Conservation (phyloP, 2,113 vertebrate genomes). For the Sphaerodactylus townsendi region DNA sequence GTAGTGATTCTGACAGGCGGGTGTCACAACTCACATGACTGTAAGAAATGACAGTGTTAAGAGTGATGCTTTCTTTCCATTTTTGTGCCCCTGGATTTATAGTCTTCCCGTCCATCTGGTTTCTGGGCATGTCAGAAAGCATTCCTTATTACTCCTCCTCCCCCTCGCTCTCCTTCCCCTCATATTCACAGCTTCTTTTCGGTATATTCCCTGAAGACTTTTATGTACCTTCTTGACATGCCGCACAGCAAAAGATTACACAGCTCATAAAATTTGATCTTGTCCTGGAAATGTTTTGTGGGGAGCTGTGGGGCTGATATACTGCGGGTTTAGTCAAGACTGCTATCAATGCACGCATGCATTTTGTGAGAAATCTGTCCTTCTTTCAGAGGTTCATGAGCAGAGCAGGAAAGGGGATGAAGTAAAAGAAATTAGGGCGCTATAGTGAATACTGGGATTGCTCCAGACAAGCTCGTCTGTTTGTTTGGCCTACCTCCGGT, state of each 20-base stretch:
- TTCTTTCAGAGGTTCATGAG: slow-evolving; percentile 12
- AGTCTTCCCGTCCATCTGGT: background rate
- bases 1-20: background rate
- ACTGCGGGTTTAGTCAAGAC: slow-evolving; percentile 42
- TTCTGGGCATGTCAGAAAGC: slow-evolving; percentile 1
- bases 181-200: slow-evolving; percentile 20
- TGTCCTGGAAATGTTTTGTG: slow-evolving; percentile 48
- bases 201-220: background rate
- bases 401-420: slow-evolving; percentile 25
- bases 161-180: background rate
- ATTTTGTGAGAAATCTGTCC: slow-evolving; percentile 23
- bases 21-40: background rate
- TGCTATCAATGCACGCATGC: accelerated
- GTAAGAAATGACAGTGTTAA: too few species aligned
- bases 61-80: background rate
- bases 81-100: background rate
- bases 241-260: slow-evolving; percentile 46
- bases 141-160: slow-evolving; percentile 14
- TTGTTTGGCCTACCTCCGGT: background rate
- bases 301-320: slow-evolving; percentile 51
- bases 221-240: slow-evolving; percentile 58
- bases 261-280: slow-evolving; percentile 58
- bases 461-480: background rate
- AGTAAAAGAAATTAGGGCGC: slow-evolving; percentile 23
- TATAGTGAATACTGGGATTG: background rate